phyloP scores from a whole-genome alignment of 1,140 invertebrate species.

The roundworm (Caenorhabditis elegans) region WBcel235 BX284604.4:8561001-8561500 shows the following conservation, averaged over 20 bases:
- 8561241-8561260: slow-evolving; percentile 61
- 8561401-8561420: neutral
- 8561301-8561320: slow-evolving; percentile 65
- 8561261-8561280: slow-evolving; percentile 62
- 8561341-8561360: slow-evolving; percentile 59
- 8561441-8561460: slow-evolving; percentile 60
- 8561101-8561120: no score
- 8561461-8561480: slow-evolving; percentile 66
- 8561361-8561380: slow-evolving; percentile 64
- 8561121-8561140: no score
- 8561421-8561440: slow-evolving; percentile 52
- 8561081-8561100: no score
- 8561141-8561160: no score
- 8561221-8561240: no score
- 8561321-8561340: slow-evolving; percentile 62
- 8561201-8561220: no score
- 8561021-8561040: no score
- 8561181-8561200: no score
- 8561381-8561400: neutral
- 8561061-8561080: neutral
- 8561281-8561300: slow-evolving; percentile 65
- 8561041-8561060: no score
- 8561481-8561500: slow-evolving; percentile 61
- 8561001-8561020: no score
- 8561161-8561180: no score